Evolutionary conservation across 2,888 invertebrate genomes (phyloP).

Genomic region (Eupithecia insigniata): DNA sequence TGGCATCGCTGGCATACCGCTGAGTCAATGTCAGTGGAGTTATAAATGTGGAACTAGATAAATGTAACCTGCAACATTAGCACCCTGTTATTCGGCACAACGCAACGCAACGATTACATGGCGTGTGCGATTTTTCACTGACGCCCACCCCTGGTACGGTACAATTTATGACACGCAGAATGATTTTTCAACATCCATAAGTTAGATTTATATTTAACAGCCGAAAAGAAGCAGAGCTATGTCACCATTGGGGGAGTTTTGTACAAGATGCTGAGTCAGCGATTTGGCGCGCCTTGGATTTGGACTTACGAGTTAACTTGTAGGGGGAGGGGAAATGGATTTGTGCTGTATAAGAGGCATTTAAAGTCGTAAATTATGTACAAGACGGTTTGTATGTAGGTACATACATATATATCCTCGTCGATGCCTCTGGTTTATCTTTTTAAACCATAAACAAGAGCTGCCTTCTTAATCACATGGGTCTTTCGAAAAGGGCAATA

Average conservation of each 20-base stretch:
- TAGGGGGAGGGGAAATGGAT: slow-evolving; percentile 19
- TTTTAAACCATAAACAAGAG: not conserved
- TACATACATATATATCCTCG: not conserved
- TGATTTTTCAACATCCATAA: slow-evolving; percentile 81
- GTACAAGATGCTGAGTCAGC: slow-evolving; percentile 60
- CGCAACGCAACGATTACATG: slow-evolving; percentile 75
- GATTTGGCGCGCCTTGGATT: slow-evolving; percentile 36
- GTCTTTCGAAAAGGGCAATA: not conserved
- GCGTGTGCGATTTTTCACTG: slow-evolving; percentile 79
- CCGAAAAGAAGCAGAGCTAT: slow-evolving; percentile 65
- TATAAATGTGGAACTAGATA: slow-evolving; percentile 77
- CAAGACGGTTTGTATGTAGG: not conserved
- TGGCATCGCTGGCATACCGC: slow-evolving; percentile 43
- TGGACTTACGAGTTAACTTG: slow-evolving; percentile 33
- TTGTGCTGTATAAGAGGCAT: not conserved
- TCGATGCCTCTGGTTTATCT: not conserved
- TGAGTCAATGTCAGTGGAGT: slow-evolving; percentile 60
- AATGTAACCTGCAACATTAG: slow-evolving; percentile 78
- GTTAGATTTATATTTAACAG: slow-evolving; percentile 77
- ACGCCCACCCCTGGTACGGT: slow-evolving; percentile 67
- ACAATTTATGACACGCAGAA: slow-evolving; percentile 79
- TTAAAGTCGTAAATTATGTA: slow-evolving; percentile 4
- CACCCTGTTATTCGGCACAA: slow-evolving; percentile 74
- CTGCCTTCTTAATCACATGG: not conserved
- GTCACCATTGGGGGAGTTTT: slow-evolving; percentile 61